Evolutionary conservation across 2,888 invertebrate genomes (phyloP), one percentile per base, ranked within the genome.

Genomic region (Bursaphelenchus okinawaensis): DNA sequence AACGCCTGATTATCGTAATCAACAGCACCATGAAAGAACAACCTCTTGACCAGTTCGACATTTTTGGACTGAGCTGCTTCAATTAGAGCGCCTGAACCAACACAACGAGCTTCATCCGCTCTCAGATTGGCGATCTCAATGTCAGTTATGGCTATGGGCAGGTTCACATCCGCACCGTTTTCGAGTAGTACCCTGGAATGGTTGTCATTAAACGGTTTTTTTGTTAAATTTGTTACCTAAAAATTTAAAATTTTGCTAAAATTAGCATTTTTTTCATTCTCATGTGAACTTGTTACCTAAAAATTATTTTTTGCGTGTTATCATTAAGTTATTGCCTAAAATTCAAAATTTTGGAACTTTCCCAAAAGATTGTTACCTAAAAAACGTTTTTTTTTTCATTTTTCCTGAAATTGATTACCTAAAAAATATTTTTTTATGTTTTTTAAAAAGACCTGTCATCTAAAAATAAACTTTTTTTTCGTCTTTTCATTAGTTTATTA

Each of bases 1-100:
- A 94, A 86, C 3, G 94, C 94, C 72, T 90, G 89, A 67, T 90
- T 89, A 66, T 92, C 90, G n/a, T 83, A 82, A 86, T 96, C 96
- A 22, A 89, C 86, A 0, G 94, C 94, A 22, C 92, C 92, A 80
- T 89, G 87, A 74, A 88, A 87, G 59, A 93, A 84, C 56, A 93
- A 84, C 61, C 90, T 83, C 79, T 91, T 90, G n/a, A 90, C 89
- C 78, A 90, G 87, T 26, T 88, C 87, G 26, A 87, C 84, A 79
- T 90, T 89, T 51, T 88, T 86, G 73, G 88, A 87, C 65, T 87
- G 86, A 72, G 89, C 89, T 16, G 90, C 90, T 82, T 89, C 88
- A 51, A 89, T 87, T 40, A 91, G 83, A 0, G 88, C 86, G 22
- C 82, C 75, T 26, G 81, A 73, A 58, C 83, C 71, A 51, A 68